Conservation (phyloP, 2,888 invertebrate genomes). For the Plebejus argus region DNA sequence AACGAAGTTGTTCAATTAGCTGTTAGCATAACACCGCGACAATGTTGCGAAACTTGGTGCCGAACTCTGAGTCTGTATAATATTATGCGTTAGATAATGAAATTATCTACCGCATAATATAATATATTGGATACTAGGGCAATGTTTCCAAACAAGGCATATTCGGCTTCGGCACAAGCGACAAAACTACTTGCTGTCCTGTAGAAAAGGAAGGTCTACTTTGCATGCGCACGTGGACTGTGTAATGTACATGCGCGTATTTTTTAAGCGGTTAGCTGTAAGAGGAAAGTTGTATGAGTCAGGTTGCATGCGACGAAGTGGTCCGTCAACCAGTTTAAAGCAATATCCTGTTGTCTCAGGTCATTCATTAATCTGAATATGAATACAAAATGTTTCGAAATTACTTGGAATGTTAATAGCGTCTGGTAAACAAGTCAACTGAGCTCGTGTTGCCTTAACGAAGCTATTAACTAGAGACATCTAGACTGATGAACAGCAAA, state of each 20-base stretch:
- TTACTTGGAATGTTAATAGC: neutral
- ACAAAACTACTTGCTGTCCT: neutral
- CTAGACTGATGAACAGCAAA: neutral
- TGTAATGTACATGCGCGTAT: conserved; percentile 45
- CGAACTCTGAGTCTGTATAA: neutral
- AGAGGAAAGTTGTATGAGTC: conserved; percentile 54
- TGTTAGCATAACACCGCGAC: neutral
- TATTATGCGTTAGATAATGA: neutral
- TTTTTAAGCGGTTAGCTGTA: conserved; percentile 42
- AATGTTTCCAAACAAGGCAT: neutral
- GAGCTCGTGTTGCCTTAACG: neutral
- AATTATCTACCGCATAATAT: neutral
- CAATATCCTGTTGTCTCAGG: conserved; percentile 33
- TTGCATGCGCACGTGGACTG: conserved; percentile 40
- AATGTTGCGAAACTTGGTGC: neutral
- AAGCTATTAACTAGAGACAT: neutral
- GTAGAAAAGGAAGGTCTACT: conserved; percentile 12
- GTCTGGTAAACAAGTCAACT: neutral
- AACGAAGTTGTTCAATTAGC: conserved; percentile 10
- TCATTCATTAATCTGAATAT: conserved; percentile 25
- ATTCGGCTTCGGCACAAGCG: neutral
- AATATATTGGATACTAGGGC: neutral
- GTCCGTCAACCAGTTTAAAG: conserved; percentile 35
- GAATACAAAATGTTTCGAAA: neutral
- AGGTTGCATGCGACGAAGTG: conserved; percentile 32